phyloP scores from a whole-genome alignment of 2,797 vertebrate genomes.

The Acanthopagrus latus region DNA sequence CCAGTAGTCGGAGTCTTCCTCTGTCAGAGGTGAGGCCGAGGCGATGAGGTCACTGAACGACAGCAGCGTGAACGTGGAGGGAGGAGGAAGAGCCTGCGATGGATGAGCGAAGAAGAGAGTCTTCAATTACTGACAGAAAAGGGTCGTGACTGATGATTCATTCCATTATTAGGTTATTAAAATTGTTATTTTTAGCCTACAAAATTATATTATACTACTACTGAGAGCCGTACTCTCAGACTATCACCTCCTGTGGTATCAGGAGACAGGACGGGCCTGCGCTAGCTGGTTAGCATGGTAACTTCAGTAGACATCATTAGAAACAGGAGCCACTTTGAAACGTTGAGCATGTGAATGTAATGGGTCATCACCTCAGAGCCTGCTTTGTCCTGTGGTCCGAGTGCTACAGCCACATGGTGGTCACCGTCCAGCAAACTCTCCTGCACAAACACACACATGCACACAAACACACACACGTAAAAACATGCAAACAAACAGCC shows the following conservation, averaged over 20 bases:
- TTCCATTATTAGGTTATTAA: background rate
- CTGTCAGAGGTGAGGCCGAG: constrained; percentile 88
- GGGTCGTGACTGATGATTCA: background rate
- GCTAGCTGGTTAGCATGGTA: too few relatives aligned
- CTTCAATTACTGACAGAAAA: background rate
- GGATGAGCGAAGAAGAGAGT: background rate
- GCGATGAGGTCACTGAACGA: constrained; percentile 90
- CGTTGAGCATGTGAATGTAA: background rate
- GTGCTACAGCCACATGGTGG: constrained; percentile 94
- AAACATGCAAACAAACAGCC: background rate
- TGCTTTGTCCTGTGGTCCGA: constrained; percentile 80
- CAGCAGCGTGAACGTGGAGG: constrained; percentile 85
- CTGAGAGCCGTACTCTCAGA: too few relatives aligned
- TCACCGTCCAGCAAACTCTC: constrained; percentile 91
- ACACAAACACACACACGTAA: constrained; percentile 9
- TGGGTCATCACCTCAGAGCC: constrained; percentile 55
- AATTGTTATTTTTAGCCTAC: background rate
- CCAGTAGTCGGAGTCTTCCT: constrained; percentile 92
- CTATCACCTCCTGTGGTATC: too few relatives aligned
- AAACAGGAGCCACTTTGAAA: background rate
- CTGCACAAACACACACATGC: constrained; percentile 74
- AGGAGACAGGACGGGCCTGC: too few relatives aligned
- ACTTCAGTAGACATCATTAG: too few relatives aligned
- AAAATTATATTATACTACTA: background rate
- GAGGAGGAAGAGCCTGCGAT: constrained; percentile 60